These are phyloP conservation scores for Euschistus heros DNA, from an alignment of 1,140 invertebrate species.

Conservation along the genomic window DNA sequence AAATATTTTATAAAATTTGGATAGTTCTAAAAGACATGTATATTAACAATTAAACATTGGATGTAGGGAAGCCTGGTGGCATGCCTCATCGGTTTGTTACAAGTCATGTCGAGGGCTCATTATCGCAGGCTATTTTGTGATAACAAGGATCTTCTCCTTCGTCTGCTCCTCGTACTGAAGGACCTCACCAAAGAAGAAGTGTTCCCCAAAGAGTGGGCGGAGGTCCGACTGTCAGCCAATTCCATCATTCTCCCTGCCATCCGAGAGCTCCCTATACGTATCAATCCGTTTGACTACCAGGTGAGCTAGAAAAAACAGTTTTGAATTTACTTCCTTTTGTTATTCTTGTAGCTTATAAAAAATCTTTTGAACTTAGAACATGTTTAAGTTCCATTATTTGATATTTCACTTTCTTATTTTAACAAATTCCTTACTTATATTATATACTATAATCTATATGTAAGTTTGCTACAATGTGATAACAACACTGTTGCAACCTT, in stretches of 20 bases:
- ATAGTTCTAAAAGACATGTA: too few species aligned
- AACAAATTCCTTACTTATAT: too few species aligned
- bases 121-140: slow-evolving; percentile 82
- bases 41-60: too few species aligned
- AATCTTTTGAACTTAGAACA: neutral
- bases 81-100: slow-evolving; percentile 71
- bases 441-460: too few species aligned
- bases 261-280: slow-evolving; percentile 65
- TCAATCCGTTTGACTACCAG: slow-evolving; percentile 49
- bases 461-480: too few species aligned
- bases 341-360: too few species aligned
- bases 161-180: slow-evolving; percentile 50
- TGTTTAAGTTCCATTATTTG: neutral
- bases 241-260: slow-evolving; percentile 75
- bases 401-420: neutral
- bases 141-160: slow-evolving; percentile 80
- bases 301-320: slow-evolving; percentile 33
- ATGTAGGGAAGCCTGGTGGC: slow-evolving; percentile 72
- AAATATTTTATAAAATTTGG: too few species aligned
- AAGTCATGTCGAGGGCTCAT: slow-evolving; percentile 76
- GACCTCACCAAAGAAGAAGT: slow-evolving; percentile 74
- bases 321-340: neutral
- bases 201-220: slow-evolving; percentile 85
- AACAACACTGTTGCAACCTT: too few species aligned
- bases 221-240: slow-evolving; percentile 84